Evolutionary conservation across 2,888 invertebrate genomes (phyloP).

Genomic region (Spilarctia lutea): DNA sequence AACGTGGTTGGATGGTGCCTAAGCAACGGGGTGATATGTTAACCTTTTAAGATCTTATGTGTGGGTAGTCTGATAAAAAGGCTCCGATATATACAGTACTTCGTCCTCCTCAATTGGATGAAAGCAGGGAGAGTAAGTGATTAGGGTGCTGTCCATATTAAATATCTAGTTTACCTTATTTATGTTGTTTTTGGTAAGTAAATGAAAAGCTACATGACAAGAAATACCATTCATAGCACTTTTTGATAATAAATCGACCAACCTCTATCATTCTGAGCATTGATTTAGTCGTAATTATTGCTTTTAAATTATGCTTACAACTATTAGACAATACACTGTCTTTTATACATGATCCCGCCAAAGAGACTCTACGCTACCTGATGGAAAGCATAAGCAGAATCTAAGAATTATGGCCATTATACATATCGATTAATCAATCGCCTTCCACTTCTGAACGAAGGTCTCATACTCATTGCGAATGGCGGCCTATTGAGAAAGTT

Average conservation of each 20-base stretch:
- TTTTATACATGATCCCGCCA: too few relatives aligned
- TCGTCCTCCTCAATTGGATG: slow-evolving; percentile 16
- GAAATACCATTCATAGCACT: neutral
- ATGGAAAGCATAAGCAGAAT: too few relatives aligned
- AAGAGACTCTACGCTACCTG: too few relatives aligned
- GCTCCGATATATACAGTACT: slow-evolving; percentile 18
- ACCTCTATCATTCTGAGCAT: too few relatives aligned
- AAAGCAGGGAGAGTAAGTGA: slow-evolving; percentile 18
- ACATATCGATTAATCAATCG: too few relatives aligned
- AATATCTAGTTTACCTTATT: neutral
- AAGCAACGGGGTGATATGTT: slow-evolving; percentile 30
- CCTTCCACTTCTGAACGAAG: too few relatives aligned
- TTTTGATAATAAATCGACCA: neutral
- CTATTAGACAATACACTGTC: too few relatives aligned
- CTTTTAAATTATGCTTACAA: too few relatives aligned
- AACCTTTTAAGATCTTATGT: slow-evolving; percentile 34
- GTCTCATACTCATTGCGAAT: too few relatives aligned
- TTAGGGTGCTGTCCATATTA: slow-evolving; percentile 4
- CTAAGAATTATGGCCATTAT: too few relatives aligned
- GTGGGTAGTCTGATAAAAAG: slow-evolving; percentile 24
- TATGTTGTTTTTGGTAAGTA: neutral
- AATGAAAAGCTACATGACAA: neutral
- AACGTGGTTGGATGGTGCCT: slow-evolving; percentile 37
- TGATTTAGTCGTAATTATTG: too few relatives aligned
- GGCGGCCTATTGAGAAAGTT: too few relatives aligned